Evolutionary conservation across 1,140 invertebrate genomes (phyloP), one percentile per base, ranked within the genome.

Genomic region (Planococcus citri): DNA sequence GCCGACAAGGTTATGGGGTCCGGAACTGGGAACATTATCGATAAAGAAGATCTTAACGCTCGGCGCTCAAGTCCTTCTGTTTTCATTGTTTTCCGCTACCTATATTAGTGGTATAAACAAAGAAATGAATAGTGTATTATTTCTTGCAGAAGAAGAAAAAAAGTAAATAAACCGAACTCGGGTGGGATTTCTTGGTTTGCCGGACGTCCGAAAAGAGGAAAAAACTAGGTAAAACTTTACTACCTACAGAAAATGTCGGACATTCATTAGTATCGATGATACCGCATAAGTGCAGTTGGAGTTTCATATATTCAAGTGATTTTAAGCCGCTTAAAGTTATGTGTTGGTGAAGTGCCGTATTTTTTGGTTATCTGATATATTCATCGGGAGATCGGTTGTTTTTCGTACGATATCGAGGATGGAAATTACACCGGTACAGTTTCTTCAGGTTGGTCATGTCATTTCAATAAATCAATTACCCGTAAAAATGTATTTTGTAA

Each of bases 31-130:
- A 51, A 51, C 41, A 51, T 51, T 51, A 51, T 51, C 41, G n/a
- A 20, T 51, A 17, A 51, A 51, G 41, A 51, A 51, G 41, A 51
- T 51, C 41, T 51, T 51, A 51, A 51, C 41, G 41, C 41, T 51
- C 17, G n/a, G 41, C 41, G 41, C 41, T 51, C 41, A 51, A 51
- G 41, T 51, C 41, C 41, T 51, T 51, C 41, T 51, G n/a, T 51
- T 51, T 51, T 51, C 41, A 51, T 51, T 51, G 41, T 51, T 51
- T 51, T 51, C 41, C 41, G 41, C 41, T 20, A n/a, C n/a, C n/a
- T n/a, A 51, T 51, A 51, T 17, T 6, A 51, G 2, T 17, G 41
- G 41, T 51, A 51, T 51, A 51, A 51, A 51, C 41, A 51, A 51
- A 51, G 41, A 51, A 51, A 17, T 17, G 17, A 51, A 51, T 51